A percentile compares a stretch with the other conserved stretches of the same genome.
Evolutionary conservation across 1,140 invertebrate species (phyloP).

Genomic region (Macrobrachium rosenbergii): DNA sequence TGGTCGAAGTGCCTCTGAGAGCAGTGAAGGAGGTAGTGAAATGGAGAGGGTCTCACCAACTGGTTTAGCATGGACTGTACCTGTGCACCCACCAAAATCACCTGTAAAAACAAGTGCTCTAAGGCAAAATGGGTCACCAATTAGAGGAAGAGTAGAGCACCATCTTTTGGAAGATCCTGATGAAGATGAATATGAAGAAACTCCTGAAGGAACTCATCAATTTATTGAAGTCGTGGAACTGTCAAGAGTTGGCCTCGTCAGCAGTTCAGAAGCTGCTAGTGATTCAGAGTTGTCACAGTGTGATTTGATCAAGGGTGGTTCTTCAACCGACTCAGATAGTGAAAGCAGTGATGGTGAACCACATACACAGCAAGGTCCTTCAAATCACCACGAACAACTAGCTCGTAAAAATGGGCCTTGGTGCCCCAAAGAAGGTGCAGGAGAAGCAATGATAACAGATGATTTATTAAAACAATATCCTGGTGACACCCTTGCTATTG

Average conservation of each 20-base stretch:
- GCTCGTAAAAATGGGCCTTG: constrained; percentile 35
- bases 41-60: constrained; percentile 61
- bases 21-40: constrained; percentile 55
- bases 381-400: constrained; percentile 21
- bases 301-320: constrained; percentile 45
- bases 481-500: constrained; percentile 12
- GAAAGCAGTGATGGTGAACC: constrained; percentile 55
- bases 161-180: constrained; percentile 62
- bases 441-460: constrained; percentile 64
- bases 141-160: constrained; percentile 33
- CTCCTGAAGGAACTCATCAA: constrained; percentile 45
- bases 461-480: constrained; percentile 56
- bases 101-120: constrained; percentile 36
- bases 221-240: constrained; percentile 39
- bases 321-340: constrained; percentile 48
- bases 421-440: constrained; percentile 59
- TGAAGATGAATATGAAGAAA: constrained; percentile 65
- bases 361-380: constrained; percentile 28
- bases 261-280: constrained; percentile 59
- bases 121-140: constrained; percentile 40
- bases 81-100: constrained; percentile 45
- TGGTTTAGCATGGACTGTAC: constrained; percentile 61
- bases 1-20: constrained; percentile 59
- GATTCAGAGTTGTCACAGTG: constrained; percentile 66
- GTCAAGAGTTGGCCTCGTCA: constrained; percentile 43